phyloP scores from a whole-genome alignment of 2,113 vertebrate genomes.

The Colistium nudipinnis region DNA sequence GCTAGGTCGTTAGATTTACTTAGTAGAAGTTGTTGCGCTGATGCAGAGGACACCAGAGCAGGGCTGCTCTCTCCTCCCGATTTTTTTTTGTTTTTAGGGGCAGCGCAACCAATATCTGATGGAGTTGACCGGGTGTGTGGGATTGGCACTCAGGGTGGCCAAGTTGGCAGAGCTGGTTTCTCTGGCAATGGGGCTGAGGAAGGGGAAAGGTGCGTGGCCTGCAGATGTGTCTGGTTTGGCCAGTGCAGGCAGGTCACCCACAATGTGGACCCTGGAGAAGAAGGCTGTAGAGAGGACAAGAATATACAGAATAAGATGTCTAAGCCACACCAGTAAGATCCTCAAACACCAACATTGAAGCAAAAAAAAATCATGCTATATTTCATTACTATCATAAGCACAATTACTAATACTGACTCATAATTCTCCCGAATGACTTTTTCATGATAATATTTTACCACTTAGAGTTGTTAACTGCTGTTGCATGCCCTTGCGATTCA shows the following conservation, averaged over 20 bases:
- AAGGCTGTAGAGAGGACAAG: conserved; percentile 78
- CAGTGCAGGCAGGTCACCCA: conserved; percentile 80
- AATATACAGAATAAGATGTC: neutral
- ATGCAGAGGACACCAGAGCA: neutral
- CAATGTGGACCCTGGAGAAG: conserved; percentile 85
- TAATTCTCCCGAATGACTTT: too few species aligned
- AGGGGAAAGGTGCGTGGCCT: conserved; percentile 41
- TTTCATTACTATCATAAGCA: too few species aligned
- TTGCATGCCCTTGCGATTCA: too few species aligned
- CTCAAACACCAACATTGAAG: too few species aligned
- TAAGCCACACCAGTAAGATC: too few species aligned
- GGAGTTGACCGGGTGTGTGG: conserved; percentile 66
- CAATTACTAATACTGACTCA: too few species aligned
- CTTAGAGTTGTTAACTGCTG: too few species aligned
- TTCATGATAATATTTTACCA: too few species aligned
- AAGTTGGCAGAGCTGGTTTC: neutral
- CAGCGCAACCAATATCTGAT: conserved; percentile 88
- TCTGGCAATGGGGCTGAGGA: conserved; percentile 3
- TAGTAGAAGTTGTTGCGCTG: neutral
- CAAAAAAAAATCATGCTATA: too few species aligned
- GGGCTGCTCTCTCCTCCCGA: neutral
- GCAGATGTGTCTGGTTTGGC: conserved; percentile 71
- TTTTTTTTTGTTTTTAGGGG: conserved; percentile 62
- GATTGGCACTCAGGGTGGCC: neutral
- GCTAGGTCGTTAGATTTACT: neutral